Conservation (phyloP, 2,113 vertebrate genomes). For the Malurus alboscapulatus region DNA sequence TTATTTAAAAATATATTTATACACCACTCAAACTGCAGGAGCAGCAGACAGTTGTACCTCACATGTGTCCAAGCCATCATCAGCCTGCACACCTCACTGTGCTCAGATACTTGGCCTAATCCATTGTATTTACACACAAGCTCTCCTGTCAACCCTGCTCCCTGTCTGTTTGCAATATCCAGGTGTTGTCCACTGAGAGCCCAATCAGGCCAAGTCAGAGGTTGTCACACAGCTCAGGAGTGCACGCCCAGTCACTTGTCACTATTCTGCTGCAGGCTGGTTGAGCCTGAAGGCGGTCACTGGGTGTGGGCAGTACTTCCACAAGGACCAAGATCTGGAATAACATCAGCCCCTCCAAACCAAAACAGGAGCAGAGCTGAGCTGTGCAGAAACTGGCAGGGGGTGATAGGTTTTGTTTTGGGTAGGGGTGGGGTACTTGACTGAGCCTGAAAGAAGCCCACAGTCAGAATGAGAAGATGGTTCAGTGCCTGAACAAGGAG, state of each 20-base stretch:
- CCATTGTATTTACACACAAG: neutral
- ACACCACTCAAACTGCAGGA: neutral
- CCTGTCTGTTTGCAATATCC: neutral
- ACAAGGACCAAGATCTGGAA: neutral
- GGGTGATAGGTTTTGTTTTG: neutral
- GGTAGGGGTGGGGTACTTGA: neutral
- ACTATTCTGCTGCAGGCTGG: neutral
- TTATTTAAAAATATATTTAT: neutral
- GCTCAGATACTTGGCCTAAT: neutral
- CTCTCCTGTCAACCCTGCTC: neutral
- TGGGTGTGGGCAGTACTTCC: neutral
- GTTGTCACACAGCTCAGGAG: neutral
- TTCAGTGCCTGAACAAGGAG: neutral
- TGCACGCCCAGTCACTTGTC: rapidly evolving
- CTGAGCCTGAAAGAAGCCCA: neutral
- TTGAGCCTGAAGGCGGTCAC: neutral
- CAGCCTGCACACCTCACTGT: neutral
- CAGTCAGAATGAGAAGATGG: neutral
- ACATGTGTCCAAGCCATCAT: rapidly evolving
- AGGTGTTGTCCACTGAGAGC: neutral
- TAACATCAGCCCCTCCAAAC: conserved; percentile 30
- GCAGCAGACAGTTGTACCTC: neutral
- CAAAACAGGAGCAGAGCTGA: neutral
- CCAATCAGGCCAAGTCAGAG: neutral
- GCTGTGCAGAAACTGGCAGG: neutral